Evolutionary conservation across 2,797 vertebrate species (phyloP), one percentile per base, ranked within the genome.

Genomic region (Lates japonicus): DNA sequence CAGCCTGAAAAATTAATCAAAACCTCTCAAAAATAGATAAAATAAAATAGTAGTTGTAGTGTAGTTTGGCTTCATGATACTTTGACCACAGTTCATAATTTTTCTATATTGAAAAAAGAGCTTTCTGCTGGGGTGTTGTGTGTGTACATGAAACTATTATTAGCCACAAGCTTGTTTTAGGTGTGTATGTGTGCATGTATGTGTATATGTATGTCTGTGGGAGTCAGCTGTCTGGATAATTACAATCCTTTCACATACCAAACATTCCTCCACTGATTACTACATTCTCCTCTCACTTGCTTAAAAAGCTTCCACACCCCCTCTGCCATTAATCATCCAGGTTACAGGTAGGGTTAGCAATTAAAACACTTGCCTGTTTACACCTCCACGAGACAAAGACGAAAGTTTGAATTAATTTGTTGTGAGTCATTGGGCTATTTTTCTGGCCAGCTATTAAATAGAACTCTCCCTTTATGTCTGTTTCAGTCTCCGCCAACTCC

Each of bases 221-320:
- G 52, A 60, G 41, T 74, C 78, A 71, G 68, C 69, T 78, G 68
- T 83, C 14, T 65, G 57, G 74, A 70, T 88, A 88, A 91, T 88
- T 83, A 84, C 74, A 70, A 69, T 76, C 58, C 66, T 83, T 61
- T 67, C 58, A 61, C 67, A 73, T 80, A 42, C 82, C 82, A 71
- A 62, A 71, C 41, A 20, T 90, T 84, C 88, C 78, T 83, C n/a
- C 49, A 60, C 54, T 89, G 78, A 86, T 86, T 61, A 80, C 59
- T 64, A 67, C 11, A 1, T 72, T 52, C 62, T 71, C 42, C 61
- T 29, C 63, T 74, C 57, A 67, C 60, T 68, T 84, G 67, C 86
- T 88, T 72, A 76, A 77, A 85, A 84, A 77, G 71, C 76, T 61
- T 51, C 54, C n/a, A 70, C 3, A 20, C 8, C 13, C 37, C 20